Evolutionary conservation across 2,888 invertebrate species (phyloP).

Genomic region (Eucera pruinosa): DNA sequence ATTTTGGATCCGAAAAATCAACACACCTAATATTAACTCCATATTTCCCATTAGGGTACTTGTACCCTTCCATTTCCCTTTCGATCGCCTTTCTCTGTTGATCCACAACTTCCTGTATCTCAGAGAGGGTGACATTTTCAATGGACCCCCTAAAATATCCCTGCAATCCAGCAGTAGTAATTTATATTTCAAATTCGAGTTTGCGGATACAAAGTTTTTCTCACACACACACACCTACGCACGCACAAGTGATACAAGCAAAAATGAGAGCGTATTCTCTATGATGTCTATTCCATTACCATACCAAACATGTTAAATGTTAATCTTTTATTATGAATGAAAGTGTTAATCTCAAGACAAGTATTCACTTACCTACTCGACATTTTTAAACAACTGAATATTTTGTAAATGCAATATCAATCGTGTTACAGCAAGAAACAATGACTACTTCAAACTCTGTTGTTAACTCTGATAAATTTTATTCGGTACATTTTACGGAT

Average conservation of each 20-base stretch:
- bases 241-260: constrained; percentile 24
- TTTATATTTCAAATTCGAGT: not conserved
- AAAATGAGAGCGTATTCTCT: constrained; percentile 17
- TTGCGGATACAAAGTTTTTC: not conserved
- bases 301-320: constrained; percentile 21
- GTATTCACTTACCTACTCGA: constrained; percentile 25
- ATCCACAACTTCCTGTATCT: constrained; percentile 86
- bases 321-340: not conserved
- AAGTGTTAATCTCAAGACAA: not conserved
- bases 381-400: not conserved
- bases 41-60: constrained; percentile 86
- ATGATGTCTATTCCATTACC: not conserved
- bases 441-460: not conserved
- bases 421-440: not conserved
- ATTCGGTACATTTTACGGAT: not conserved
- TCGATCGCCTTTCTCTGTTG: constrained; percentile 86
- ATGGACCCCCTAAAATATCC: constrained; percentile 70
- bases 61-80: constrained; percentile 87
- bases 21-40: constrained; percentile 85
- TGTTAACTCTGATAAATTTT: no score
- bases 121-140: constrained; percentile 78
- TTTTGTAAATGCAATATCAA: constrained; percentile 3
- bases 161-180: constrained; percentile 68
- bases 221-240: no score
- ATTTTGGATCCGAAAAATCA: not conserved